A percentile compares a stretch with the other conserved stretches of the same genome.
Conservation (phyloP, 2,888 invertebrate genomes). For the Sminthurinus aureus region DNA sequence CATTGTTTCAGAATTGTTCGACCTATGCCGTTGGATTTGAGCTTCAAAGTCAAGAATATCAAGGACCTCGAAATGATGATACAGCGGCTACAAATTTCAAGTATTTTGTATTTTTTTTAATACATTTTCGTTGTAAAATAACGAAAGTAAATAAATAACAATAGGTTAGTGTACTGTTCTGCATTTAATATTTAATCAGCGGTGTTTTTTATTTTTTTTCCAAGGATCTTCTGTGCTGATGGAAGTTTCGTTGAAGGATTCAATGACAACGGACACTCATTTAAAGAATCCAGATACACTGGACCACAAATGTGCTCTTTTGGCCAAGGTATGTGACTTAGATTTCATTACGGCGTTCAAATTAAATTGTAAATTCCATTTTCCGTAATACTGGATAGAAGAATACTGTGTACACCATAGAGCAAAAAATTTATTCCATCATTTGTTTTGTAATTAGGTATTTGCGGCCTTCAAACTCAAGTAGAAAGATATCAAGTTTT, state of each 20-base stretch:
- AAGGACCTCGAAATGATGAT: conserved; percentile 48
- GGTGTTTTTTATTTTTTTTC: too few species aligned
- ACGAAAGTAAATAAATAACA: too few species aligned
- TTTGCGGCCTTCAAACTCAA: conserved; percentile 54
- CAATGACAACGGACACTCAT: conserved; percentile 43
- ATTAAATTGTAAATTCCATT: too few species aligned
- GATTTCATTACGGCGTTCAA: too few species aligned
- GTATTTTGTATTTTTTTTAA: too few species aligned
- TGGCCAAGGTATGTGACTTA: conserved; percentile 18
- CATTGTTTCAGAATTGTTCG: too few species aligned
- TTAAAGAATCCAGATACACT: conserved; percentile 40
- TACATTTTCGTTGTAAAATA: too few species aligned
- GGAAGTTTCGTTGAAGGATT: conserved; percentile 46
- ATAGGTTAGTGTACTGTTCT: too few species aligned
- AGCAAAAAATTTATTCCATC: too few species aligned
- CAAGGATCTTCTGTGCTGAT: conserved; percentile 46
- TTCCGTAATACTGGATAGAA: too few species aligned
- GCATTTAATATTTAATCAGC: too few species aligned
- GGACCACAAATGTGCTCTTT: conserved; percentile 42
- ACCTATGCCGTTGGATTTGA: conserved; percentile 50
- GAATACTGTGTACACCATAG: too few species aligned
- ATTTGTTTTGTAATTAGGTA: not conserved
- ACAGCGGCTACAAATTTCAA: conserved; percentile 49
- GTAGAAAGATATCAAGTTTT: conserved; percentile 50
- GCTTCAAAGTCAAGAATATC: conserved; percentile 47